Base-by-base conservation (phyloP, 2,797 vertebrate species). In the Aphelocoma californica region DNA sequence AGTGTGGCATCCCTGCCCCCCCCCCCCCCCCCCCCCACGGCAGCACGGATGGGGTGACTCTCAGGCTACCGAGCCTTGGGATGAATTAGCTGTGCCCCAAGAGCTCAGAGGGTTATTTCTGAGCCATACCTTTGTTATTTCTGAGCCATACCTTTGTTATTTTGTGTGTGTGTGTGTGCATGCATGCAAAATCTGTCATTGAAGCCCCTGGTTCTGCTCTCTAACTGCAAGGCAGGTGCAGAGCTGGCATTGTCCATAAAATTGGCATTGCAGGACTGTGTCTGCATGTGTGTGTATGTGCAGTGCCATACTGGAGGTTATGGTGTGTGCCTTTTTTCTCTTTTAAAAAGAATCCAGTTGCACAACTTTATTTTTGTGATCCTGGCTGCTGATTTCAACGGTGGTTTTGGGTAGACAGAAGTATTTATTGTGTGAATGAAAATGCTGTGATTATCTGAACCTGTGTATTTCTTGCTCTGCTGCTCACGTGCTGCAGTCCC, bases 41-140 rank as follows among this genome's bases (percentile, higher is more conserved):
- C 32, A 25, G 88, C 17, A 50, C 80, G 9, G 64, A 61, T 19
- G 45, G 84, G 42, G 74, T 84, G 90, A 53, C 15, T 74, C 32
- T 78, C 84, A 58, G 26, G 53, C 73, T 73, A 18, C 51, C 1
- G 23, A 97, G 64, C 36, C 67, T 82, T 50, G 44, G 42, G 23
- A 81, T 80, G 91, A 90, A 97, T 97, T 92, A 91, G 67, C 66
- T 40, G 64, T 70, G 61, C 40, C 34, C 47, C 4, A 34, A 36
- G 64, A 64, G 64, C 61, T 89, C 51, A 31, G 69, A 86, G 60
- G 38, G 32, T 48, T 40, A 32, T 72, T 97, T 83, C 79, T 78
- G 50, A 83, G 34, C 56, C n/a, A 38, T 29, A 51, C 18, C 42
- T 91, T 80, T 20, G 31, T 48, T 23, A 24, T 86, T 62, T 70